Percentiles rank a stretch among this genome's conserved stretches.
These are phyloP conservation scores for Urocynchramus pylzowi DNA, from an alignment of 2,113 vertebrate genomes.

Conservation along the genomic window DNA sequence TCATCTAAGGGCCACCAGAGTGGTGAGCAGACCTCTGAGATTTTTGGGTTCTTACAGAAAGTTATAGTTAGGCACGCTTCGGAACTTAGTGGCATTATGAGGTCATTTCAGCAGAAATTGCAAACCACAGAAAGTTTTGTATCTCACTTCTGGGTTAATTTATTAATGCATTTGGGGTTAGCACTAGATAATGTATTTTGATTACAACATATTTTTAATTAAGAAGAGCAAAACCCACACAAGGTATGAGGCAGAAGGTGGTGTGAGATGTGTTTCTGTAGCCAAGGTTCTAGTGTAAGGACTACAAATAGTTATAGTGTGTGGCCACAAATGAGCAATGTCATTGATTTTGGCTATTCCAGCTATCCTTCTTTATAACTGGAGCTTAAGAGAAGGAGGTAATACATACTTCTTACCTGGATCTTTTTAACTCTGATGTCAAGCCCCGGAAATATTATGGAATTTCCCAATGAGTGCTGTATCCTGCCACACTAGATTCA, in stretches of 20 bases:
- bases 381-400: neutral
- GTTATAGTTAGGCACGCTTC: neutral
- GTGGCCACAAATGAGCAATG: neutral
- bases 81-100: neutral
- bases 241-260: neutral
- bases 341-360: neutral
- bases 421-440: neutral
- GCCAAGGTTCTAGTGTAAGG: neutral
- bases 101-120: neutral
- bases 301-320: neutral
- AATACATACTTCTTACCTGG: neutral
- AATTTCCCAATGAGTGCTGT: accelerated
- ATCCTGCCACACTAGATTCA: neutral
- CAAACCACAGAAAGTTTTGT: slow-evolving; percentile 11
- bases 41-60: neutral
- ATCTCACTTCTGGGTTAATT: neutral
- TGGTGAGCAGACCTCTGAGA: neutral
- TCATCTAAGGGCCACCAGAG: neutral
- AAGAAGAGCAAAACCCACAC: neutral
- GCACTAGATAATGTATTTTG: neutral
- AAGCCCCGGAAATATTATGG: neutral
- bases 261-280: neutral
- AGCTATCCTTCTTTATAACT: neutral
- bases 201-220: neutral
- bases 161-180: neutral